These are phyloP conservation scores for Drosophila auraria DNA, from an alignment of 1,140 invertebrate genomes.

Conservation along the genomic window DNA sequence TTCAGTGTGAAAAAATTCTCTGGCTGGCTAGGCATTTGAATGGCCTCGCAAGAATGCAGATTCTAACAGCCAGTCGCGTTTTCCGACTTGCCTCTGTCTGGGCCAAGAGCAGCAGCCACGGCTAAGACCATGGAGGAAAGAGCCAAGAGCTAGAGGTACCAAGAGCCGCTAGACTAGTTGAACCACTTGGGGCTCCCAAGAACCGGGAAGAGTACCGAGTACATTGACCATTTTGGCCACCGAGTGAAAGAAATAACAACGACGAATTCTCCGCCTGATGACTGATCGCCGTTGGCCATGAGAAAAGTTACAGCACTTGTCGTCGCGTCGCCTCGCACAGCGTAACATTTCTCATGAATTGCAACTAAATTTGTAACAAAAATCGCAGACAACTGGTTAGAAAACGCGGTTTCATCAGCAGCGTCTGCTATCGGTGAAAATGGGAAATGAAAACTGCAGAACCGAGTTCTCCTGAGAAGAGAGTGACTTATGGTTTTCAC, in stretches of 20 bases:
- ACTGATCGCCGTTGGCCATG: constrained; percentile 54
- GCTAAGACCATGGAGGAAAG: neutral
- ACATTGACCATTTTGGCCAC: constrained; percentile 78
- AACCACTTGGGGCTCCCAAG: constrained; percentile 52
- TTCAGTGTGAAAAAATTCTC: constrained; percentile 11
- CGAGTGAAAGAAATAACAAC: constrained; percentile 9
- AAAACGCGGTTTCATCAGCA: constrained; percentile 55
- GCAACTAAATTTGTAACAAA: constrained; percentile 78
- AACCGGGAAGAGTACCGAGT: constrained; percentile 63
- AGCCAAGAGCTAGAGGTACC: constrained; percentile 3
- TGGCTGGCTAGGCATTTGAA: constrained; percentile 57
- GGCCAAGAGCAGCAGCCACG: constrained; percentile 21
- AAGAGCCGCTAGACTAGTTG: constrained; percentile 67
- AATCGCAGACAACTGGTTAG: constrained; percentile 59
- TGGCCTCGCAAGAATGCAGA: constrained; percentile 75
- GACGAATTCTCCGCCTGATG: constrained; percentile 26
- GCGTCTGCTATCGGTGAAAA: constrained; percentile 13
- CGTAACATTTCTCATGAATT: constrained; percentile 75
- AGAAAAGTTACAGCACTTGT: constrained; percentile 78
- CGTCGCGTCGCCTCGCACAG: constrained; percentile 30
- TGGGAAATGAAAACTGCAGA: neutral
- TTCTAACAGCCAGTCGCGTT: constrained; percentile 68
- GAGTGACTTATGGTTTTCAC: constrained; percentile 26
- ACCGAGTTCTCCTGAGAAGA: constrained; percentile 14
- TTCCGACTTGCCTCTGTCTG: constrained; percentile 30